Evolutionary conservation across 2,113 vertebrate species (phyloP).

Genomic region (Chiloscyllium plagiosum): DNA sequence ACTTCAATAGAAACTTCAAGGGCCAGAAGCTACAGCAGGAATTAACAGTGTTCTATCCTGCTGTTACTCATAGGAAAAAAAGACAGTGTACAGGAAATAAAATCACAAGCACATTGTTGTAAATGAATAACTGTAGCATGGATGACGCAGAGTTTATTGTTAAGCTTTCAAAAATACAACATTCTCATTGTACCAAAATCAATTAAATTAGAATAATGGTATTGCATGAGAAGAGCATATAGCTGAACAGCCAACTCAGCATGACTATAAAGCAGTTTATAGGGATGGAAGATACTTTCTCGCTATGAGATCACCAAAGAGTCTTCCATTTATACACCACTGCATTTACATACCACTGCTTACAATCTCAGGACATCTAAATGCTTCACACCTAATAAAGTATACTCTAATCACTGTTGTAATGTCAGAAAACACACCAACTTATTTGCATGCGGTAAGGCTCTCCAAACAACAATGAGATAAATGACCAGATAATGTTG

Average conservation of each 20-base stretch:
- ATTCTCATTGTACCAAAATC: neutral
- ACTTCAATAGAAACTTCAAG: slow-evolving; percentile 6
- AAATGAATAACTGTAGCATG: neutral
- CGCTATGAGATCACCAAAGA: neutral
- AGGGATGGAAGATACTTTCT: neutral
- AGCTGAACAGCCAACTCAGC: neutral
- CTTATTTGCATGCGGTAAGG: neutral
- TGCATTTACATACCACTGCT: neutral
- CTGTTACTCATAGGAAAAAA: neutral
- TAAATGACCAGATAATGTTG: neutral
- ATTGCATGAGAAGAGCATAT: neutral
- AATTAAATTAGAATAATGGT: neutral
- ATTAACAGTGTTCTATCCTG: neutral
- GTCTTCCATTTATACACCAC: no score
- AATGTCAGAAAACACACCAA: neutral
- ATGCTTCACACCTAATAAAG: neutral
- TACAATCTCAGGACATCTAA: neutral
- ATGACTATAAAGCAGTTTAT: neutral
- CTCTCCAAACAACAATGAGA: neutral
- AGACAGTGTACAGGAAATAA: neutral
- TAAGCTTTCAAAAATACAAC: neutral
- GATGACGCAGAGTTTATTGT: neutral
- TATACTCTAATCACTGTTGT: neutral
- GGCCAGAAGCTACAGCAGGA: neutral
- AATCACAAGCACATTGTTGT: neutral